Evolutionary conservation across 2,113 vertebrate genomes (phyloP).

Genomic region (Eptesicus fuscus): DNA sequence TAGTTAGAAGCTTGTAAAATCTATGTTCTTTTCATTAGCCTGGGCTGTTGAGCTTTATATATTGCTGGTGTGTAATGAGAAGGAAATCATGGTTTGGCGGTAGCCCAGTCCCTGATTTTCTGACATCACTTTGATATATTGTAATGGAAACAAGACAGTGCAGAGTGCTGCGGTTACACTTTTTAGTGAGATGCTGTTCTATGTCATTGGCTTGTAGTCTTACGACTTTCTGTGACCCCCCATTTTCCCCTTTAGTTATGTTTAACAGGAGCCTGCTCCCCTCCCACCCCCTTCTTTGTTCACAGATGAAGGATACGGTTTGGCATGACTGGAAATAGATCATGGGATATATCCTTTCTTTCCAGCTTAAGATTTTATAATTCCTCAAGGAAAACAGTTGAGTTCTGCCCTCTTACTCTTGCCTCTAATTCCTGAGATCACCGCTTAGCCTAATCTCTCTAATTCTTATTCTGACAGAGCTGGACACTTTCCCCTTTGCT

Average conservation of each 20-base stretch:
- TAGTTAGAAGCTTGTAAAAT: background rate
- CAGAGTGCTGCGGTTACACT: rapidly evolving
- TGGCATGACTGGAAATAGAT: background rate
- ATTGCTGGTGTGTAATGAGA: background rate
- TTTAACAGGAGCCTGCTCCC: background rate
- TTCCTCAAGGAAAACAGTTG: background rate
- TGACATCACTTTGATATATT: background rate
- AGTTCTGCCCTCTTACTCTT: background rate
- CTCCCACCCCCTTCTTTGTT: background rate
- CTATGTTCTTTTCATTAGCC: background rate
- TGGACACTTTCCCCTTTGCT: background rate
- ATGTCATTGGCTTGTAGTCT: background rate
- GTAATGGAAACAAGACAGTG: background rate
- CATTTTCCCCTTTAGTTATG: background rate
- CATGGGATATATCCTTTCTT: background rate
- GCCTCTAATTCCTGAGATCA: background rate
- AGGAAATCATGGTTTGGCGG: background rate
- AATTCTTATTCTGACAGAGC: background rate
- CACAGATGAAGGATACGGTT: background rate
- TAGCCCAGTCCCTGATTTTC: background rate
- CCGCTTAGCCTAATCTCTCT: background rate
- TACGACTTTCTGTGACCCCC: background rate
- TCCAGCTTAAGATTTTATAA: background rate
- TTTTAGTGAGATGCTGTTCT: background rate
- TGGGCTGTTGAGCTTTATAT: background rate